Evolutionary conservation across 2,113 vertebrate genomes (phyloP).

Genomic region (Pteropus alecto): DNA sequence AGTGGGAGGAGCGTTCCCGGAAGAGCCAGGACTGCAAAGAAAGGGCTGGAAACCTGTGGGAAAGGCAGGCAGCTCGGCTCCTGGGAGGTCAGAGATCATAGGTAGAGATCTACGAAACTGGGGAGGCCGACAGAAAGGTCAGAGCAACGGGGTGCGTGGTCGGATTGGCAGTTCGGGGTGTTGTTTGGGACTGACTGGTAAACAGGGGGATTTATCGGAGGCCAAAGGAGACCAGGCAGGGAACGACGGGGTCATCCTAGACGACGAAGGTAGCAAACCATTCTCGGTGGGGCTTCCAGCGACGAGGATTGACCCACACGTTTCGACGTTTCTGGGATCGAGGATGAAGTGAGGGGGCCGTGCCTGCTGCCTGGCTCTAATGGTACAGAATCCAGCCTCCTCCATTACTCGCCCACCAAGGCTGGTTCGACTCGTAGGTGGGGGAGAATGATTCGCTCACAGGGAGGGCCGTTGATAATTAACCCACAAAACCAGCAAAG

Average conservation of each 20-base stretch:
- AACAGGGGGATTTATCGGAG: background rate
- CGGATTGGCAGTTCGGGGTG: background rate
- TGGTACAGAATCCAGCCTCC: background rate
- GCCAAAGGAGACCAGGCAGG: background rate
- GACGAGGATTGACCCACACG: fast-evolving
- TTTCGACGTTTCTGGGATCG: background rate
- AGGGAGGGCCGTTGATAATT: background rate
- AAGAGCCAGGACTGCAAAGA: background rate
- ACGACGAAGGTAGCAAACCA: background rate
- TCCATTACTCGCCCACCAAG: background rate
- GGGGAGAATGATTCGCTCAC: background rate
- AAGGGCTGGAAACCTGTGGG: fast-evolving
- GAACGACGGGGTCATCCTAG: background rate
- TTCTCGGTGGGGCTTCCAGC: background rate
- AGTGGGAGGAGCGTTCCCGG: background rate
- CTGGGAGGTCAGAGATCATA: fast-evolving
- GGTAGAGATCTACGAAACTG: fast-evolving
- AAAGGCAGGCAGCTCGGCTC: no score
- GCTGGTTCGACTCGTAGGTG: background rate
- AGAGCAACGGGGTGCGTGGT: background rate
- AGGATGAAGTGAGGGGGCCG: background rate
- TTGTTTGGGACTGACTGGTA: no score
- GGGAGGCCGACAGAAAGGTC: background rate
- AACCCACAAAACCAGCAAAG: background rate
- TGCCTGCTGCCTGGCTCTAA: background rate